Evolutionary conservation across 2,113 vertebrate genomes (phyloP).

Genomic region (Protobothrops mucrosquamatus): DNA sequence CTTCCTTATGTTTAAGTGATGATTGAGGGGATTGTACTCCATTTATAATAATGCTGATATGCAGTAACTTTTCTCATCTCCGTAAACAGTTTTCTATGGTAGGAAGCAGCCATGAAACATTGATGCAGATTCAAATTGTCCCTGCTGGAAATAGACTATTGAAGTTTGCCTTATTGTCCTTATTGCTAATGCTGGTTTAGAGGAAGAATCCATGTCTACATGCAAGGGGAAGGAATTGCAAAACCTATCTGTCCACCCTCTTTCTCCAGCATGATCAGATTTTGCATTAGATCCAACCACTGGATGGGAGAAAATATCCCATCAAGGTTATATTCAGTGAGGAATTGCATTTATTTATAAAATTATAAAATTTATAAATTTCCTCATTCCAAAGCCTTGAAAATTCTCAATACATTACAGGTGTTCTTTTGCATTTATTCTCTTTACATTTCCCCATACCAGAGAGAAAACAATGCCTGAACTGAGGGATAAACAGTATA

Average conservation of each 20-base stretch:
- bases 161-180: not conserved
- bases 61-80: not conserved
- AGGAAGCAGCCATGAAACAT: not conserved
- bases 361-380: not conserved
- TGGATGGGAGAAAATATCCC: not conserved
- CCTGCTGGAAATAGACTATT: not conserved
- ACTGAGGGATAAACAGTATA: not conserved
- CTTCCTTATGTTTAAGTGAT: not conserved
- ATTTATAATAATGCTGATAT: not conserved
- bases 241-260: not conserved
- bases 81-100: not conserved
- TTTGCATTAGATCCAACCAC: not conserved
- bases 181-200: not conserved
- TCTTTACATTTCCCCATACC: not conserved
- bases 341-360: not conserved
- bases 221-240: not conserved
- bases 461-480: not conserved
- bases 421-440: not conserved
- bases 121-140: not conserved
- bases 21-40: too few species aligned
- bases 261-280: too few species aligned
- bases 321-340: not conserved
- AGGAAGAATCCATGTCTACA: not conserved
- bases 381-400: not conserved
- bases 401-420: not conserved